Base-by-base conservation (phyloP, 2,113 vertebrate species). In the Prietella phreatophila region DNA sequence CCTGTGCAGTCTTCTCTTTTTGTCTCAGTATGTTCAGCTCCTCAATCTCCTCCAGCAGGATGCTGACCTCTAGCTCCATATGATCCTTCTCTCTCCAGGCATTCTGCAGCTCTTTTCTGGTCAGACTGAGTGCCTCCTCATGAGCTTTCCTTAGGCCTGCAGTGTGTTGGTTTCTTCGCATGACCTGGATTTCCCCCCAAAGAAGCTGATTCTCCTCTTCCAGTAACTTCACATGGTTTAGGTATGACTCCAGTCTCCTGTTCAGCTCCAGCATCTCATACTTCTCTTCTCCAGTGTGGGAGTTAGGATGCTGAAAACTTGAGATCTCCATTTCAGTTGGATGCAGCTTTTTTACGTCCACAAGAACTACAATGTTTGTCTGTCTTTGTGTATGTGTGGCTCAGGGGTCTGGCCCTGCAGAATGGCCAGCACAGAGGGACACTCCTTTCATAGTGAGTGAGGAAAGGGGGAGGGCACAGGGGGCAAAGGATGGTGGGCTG, bases 181-280 rank as follows among this genome's bases (percentile, higher is more conserved):
- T 91, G 0, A 65, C 92, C 82, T 93, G 94, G 86, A 97, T 96
- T 92, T 99, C 96, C 0, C 93, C 93, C 58, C 93, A 85, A 17
- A 99, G 95, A 79, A 92, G 73, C 55, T 95, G 93, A 0, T 99
- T 97, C 88, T 98, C 98, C 91, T 97, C 96, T 89, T 99, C 98
- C 78, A 99, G 93, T 81, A 95, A 92, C 93, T 97, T 96, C 86
- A 99, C 97, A 11, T 96, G 93, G 86, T 94, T 94, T 93, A 99
- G 92, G 88, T 99, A 99, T 2, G 96, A 94, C 86, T 97, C 97
- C 88, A 99, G 94, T 30, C 98, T 94, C 63, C 92, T 94, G 94
- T 99, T 99, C 89, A 99, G 96, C 92, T 96, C 96, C 95, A 97
- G 96, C 97, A 99, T 96, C 93, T 97, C 96, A 53, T 96, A 93